Evolutionary conservation across 2,888 invertebrate genomes (phyloP), one percentile per base, ranked within the genome.

Genomic region (Cremastinae sp.): DNA sequence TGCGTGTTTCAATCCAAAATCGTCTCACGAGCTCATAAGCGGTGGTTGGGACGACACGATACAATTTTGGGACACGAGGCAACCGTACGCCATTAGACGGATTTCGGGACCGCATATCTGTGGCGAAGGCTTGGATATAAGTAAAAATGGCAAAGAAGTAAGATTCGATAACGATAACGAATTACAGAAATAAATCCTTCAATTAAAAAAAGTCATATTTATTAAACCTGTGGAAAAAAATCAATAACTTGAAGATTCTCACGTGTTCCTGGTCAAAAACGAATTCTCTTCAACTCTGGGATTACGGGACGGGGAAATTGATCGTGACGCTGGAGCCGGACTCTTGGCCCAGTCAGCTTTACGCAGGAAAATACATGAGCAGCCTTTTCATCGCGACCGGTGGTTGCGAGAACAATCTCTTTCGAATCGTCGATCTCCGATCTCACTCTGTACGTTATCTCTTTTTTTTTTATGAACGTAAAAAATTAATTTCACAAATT

Each of bases 11-110:
- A 92, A 94, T 84, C 94, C 94, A 0, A 91, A 91, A 82, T 92
- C 93, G 9, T 91, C 92, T 66, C 92, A 93, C 84, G 94, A 94
- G 87, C 86, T 94, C 74, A 90, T 94, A 78, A 93, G 93, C 0
- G 94, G 93, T 0, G 94, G 94, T 7, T 94, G 94, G 93, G 94
- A 94, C 81, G 90, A 93, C 82, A 91, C 91, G 0, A 91, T 94
- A 1, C 92, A 93, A 82, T 94, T 93, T 83, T 94, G 94, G 94
- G 94, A 94, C 84, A 91, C 92, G 56, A 90, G 94, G 71, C 92
- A 93, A 82, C 93, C 93, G 0, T 91, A 91, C 80, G 92, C 94
- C 0, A 90, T 92, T 0, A 90, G 92, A 43, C 90, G 92, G 81
- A 91, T 94, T 77, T 86, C 90, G 0, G 94, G 93, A 1, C 91